A percentile compares a stretch with the other conserved stretches of the same genome.
These are phyloP conservation scores for Cynaeus angustus DNA, from an alignment of 2,888 invertebrate genomes.

Conservation along the genomic window DNA sequence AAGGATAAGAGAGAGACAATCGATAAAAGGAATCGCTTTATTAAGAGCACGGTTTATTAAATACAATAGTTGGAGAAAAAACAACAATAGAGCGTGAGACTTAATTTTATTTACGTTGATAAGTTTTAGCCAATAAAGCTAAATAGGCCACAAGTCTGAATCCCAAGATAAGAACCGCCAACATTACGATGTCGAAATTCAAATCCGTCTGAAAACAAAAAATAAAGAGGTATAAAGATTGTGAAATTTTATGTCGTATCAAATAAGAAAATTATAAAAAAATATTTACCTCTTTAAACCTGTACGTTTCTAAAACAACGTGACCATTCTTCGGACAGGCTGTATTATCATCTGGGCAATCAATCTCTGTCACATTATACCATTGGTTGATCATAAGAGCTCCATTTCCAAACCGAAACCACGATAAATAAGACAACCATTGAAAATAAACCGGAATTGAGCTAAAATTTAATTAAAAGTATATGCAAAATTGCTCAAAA, in stretches of 20 bases:
- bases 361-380: conserved; percentile 84
- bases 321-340: conserved; percentile 87
- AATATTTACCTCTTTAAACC: conserved; percentile 80
- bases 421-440: conserved; percentile 91
- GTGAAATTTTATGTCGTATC: no score
- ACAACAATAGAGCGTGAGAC: neutral
- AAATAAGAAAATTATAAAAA: no score
- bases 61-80: neutral
- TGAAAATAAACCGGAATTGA: conserved; percentile 89
- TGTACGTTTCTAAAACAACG: conserved; percentile 84
- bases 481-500: no score
- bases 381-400: conserved; percentile 93
- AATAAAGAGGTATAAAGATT: no score
- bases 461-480: no score
- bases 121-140: conserved; percentile 81
- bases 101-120: conserved; percentile 60
- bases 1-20: neutral
- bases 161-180: conserved; percentile 81
- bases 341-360: conserved; percentile 80
- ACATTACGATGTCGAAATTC: conserved; percentile 80
- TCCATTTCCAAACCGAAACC: conserved; percentile 95
- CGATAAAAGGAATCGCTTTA: neutral
- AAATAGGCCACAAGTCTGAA: conserved; percentile 87
- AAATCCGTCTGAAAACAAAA: conserved; percentile 29
- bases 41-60: conserved; percentile 2